Conservation (phyloP, 2,888 invertebrate genomes). For the Drosophila emarginata region DNA sequence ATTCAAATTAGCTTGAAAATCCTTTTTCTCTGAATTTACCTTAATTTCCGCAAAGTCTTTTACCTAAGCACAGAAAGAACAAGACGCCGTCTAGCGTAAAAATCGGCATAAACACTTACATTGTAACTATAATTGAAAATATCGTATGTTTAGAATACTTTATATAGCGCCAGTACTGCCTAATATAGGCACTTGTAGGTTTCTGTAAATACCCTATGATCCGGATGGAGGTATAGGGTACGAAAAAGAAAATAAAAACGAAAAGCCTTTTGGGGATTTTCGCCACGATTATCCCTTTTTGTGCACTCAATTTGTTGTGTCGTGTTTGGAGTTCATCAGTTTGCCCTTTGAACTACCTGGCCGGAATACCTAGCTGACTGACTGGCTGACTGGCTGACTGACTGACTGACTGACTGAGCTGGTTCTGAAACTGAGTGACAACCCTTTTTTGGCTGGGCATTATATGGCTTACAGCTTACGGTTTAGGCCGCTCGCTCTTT, state of each 20-base stretch:
- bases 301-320: constrained; percentile 62
- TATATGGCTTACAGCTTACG: constrained; percentile 51
- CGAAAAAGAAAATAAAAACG: constrained; percentile 13
- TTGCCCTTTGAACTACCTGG: constrained; percentile 59
- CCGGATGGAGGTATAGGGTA: not conserved
- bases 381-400: constrained; percentile 30
- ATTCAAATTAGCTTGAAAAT: not conserved
- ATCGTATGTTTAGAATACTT: too few species aligned
- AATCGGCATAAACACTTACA: too few species aligned
- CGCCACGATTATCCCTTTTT: constrained; percentile 66
- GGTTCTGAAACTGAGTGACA: constrained; percentile 17
- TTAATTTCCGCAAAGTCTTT: too few species aligned
- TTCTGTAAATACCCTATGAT: not conserved
- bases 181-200: too few species aligned
- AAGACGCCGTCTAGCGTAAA: not conserved
- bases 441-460: constrained; percentile 31
- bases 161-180: too few species aligned
- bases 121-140: too few species aligned
- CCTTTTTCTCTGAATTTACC: too few species aligned
- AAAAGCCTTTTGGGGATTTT: constrained; percentile 53
- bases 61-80: not conserved
- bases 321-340: constrained; percentile 51
- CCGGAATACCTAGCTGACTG: constrained; percentile 27
- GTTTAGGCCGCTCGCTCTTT: constrained; percentile 38
- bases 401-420: constrained; percentile 31